Conservation (phyloP, 2,888 invertebrate genomes). For the Hipparchia sbordonii region DNA sequence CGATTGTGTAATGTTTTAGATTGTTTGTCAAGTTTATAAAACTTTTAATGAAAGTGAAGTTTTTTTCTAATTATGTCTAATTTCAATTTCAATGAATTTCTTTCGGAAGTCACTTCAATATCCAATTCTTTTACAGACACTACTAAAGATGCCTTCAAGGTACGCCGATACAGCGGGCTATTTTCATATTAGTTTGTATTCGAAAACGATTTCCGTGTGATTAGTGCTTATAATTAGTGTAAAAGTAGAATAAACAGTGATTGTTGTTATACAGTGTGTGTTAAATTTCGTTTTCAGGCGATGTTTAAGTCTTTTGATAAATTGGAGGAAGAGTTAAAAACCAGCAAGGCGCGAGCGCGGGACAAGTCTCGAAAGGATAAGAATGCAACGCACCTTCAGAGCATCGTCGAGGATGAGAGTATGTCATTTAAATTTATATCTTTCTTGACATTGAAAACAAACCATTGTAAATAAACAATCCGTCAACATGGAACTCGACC, state of each 20-base stretch:
- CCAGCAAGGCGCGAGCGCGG: slow-evolving; percentile 55
- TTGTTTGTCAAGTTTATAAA: slow-evolving; percentile 62
- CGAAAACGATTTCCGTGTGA: background rate
- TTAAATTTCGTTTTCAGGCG: slow-evolving; percentile 56
- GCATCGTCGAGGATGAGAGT: slow-evolving; percentile 73
- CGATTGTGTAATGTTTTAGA: slow-evolving; percentile 55
- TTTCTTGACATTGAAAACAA: background rate
- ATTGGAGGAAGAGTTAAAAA: slow-evolving; percentile 64
- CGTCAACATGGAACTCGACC: background rate
- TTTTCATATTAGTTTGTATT: background rate
- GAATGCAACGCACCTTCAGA: slow-evolving; percentile 62
- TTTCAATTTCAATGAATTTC: slow-evolving; percentile 70
- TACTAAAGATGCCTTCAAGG: slow-evolving; percentile 67
- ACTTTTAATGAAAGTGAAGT: slow-evolving; percentile 56
- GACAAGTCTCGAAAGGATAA: slow-evolving; percentile 62
- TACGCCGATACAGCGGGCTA: slow-evolving; percentile 46
- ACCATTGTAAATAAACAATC: background rate
- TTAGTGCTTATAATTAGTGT: slow-evolving; percentile 22
- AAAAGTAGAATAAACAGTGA: slow-evolving; percentile 26
- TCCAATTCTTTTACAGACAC: slow-evolving; percentile 55
- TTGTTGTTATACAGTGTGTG: slow-evolving; percentile 26
- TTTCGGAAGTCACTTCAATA: slow-evolving; percentile 66
- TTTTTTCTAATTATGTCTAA: slow-evolving; percentile 68
- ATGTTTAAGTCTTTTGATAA: slow-evolving; percentile 60
- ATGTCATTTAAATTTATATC: slow-evolving; percentile 30